Conservation (phyloP, 92 coral and sea anemone genomes). For the Porites divaricata region DNA sequence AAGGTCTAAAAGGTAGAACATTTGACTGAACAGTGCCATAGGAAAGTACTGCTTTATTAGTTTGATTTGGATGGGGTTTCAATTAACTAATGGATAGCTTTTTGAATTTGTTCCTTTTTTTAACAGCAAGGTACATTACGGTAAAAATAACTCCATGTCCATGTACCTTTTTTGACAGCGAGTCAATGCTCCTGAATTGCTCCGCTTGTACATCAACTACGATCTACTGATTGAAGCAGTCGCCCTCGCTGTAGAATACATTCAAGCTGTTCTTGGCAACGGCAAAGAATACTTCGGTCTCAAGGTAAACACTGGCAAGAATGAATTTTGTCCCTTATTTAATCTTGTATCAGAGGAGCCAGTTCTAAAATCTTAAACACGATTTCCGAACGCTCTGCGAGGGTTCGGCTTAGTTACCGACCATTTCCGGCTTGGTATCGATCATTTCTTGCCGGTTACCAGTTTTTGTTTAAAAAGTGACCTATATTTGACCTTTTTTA, state of each 20-base stretch:
- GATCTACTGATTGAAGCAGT: constrained; percentile 90
- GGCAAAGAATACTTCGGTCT: constrained; percentile 97
- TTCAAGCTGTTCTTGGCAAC: constrained; percentile 90
- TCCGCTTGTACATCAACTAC: constrained; percentile 84
- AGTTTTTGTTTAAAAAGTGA: too few relatives aligned
- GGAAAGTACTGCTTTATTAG: too few relatives aligned
- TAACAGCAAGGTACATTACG: not conserved
- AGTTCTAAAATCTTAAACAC: too few relatives aligned
- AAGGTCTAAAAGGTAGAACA: too few relatives aligned
- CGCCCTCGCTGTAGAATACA: constrained; percentile 80
- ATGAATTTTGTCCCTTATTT: not conserved
- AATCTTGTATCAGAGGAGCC: too few relatives aligned
- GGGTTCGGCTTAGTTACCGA: not conserved
- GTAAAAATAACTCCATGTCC: not conserved
- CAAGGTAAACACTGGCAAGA: constrained; percentile 55
- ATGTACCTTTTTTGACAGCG: constrained; percentile 50
- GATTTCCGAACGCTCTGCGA: not conserved
- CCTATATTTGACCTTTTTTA: too few relatives aligned
- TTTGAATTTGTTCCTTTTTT: too few relatives aligned
- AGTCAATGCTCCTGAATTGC: constrained; percentile 82
- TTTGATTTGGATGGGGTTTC: too few relatives aligned
- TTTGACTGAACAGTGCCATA: too few relatives aligned
- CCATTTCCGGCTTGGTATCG: not conserved
- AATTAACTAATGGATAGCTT: too few relatives aligned
- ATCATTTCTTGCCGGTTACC: too few relatives aligned